Base-by-base conservation (phyloP, 2,113 vertebrate genomes). In the Neodontobutis hainanensis region DNA sequence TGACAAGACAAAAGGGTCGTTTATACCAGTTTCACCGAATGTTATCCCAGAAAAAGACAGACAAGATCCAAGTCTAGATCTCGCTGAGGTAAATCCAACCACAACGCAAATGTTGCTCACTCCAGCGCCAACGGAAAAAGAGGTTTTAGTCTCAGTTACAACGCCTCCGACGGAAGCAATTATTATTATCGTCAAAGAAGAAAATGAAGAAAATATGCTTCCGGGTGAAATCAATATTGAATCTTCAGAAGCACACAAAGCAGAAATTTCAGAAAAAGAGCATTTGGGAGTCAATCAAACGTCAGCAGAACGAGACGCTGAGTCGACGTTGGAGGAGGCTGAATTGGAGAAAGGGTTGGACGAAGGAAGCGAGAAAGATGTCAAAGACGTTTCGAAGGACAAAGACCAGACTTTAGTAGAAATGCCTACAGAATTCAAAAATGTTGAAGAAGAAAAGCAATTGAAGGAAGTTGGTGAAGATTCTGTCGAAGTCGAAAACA, bases 141-240 rank as follows among this genome's bases (percentile, higher is more conserved):
- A 78, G 34, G 8, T 32, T 0, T 42, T 19, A 40, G 52, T 70
- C 3, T 34, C 62, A 11, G 10, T 80, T 14, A 87, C 83, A 0
- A 88, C 80, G 1, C 62, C 81, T 1, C 67, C 83, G 8, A 88
- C 85, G 4, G 65, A 73, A 15, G 6, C 65, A 5, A 43, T 35
- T 11, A 11, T 5, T 19, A 49, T 8, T 11, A 36, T 68, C 45
- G 46, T 50, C 12, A 71, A 83, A 12, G 68, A 70, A 0, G 58
- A 85, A 47, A 88, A 90, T 3, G 27, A n/a, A n/a, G n/a, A n/a
- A n/a, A n/a, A n/a, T n/a, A n/a, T 58, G 58, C 69, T 88, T 38
- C 79, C 79, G n/a, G 70, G 63, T 0, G 62, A 51, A 14, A 11
- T 5, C 11, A 6, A 38, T 7, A 38, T 38, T 16, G 75, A 65